Evolutionary conservation across 2,797 vertebrate species (phyloP).

Genomic region (Notolabrus celidotus): DNA sequence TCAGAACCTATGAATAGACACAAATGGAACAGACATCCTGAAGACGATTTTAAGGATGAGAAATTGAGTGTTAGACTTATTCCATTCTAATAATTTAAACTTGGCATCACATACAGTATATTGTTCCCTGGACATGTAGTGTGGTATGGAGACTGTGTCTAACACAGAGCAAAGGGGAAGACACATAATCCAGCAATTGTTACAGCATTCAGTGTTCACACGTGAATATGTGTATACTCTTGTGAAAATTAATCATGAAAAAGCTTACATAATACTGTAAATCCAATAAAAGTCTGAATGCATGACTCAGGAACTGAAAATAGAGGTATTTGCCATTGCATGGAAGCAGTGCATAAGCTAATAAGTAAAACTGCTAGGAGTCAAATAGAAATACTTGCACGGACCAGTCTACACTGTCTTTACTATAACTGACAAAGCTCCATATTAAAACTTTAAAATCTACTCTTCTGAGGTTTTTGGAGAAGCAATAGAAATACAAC

Average conservation of each 20-base stretch:
- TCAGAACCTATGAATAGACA: slow-evolving; percentile 18
- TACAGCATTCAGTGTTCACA: background rate
- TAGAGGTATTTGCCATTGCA: slow-evolving; percentile 16
- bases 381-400: slow-evolving; percentile 9
- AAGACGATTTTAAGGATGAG: background rate
- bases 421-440: background rate
- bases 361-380: slow-evolving; percentile 12
- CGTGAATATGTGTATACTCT: background rate
- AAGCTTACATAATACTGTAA: background rate
- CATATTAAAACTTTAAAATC: background rate
- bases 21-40: slow-evolving; percentile 14
- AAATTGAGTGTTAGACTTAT: background rate
- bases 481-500: no score
- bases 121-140: background rate
- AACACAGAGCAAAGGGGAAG: background rate
- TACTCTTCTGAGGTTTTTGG: background rate
- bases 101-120: background rate
- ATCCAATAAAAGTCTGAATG: slow-evolving; percentile 28
- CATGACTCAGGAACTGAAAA: slow-evolving; percentile 23
- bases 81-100: background rate
- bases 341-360: slow-evolving; percentile 28
- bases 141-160: background rate
- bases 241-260: slow-evolving; percentile 5
- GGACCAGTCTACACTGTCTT: background rate
- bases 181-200: background rate